Percentiles rank a stretch among this genome's conserved stretches.
These are phyloP conservation scores for Acanthoscelides obtectus DNA, from an alignment of 2,888 invertebrate species.

Conservation along the genomic window DNA sequence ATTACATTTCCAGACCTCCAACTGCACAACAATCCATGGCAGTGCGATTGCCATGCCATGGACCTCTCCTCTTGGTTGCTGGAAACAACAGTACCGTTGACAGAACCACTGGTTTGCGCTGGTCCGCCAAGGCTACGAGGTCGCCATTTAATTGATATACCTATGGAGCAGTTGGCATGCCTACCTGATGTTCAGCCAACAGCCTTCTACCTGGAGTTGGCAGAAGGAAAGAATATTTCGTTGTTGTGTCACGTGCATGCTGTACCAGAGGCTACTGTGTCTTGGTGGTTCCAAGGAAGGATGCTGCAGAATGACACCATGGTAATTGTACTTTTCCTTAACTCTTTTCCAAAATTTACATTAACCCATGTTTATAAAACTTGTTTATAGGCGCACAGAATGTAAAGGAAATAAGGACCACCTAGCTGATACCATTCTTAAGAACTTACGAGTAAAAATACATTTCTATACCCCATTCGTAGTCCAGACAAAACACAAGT, in stretches of 20 bases:
- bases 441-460: too few relatives aligned
- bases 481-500: too few relatives aligned
- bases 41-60: constrained; percentile 78
- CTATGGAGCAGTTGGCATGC: constrained; percentile 70
- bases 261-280: constrained; percentile 72
- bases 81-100: constrained; percentile 70
- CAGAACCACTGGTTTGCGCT: constrained; percentile 73
- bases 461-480: too few relatives aligned
- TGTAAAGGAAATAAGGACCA: too few relatives aligned
- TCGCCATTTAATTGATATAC: constrained; percentile 63
- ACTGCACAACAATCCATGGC: constrained; percentile 83
- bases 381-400: too few relatives aligned
- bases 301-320: constrained; percentile 68
- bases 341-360: too few relatives aligned
- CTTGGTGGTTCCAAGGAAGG: constrained; percentile 79
- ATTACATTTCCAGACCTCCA: constrained; percentile 48
- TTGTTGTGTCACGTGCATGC: constrained; percentile 72
- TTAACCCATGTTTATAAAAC: too few relatives aligned
- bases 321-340: background rate
- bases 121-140: constrained; percentile 65
- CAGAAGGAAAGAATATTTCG: constrained; percentile 75
- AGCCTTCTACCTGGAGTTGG: constrained; percentile 69
- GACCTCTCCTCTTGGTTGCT: constrained; percentile 75
- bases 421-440: too few relatives aligned
- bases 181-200: constrained; percentile 72